Evolutionary conservation across 2,888 invertebrate species (phyloP).

Genomic region (Plemyria rubiginata): DNA sequence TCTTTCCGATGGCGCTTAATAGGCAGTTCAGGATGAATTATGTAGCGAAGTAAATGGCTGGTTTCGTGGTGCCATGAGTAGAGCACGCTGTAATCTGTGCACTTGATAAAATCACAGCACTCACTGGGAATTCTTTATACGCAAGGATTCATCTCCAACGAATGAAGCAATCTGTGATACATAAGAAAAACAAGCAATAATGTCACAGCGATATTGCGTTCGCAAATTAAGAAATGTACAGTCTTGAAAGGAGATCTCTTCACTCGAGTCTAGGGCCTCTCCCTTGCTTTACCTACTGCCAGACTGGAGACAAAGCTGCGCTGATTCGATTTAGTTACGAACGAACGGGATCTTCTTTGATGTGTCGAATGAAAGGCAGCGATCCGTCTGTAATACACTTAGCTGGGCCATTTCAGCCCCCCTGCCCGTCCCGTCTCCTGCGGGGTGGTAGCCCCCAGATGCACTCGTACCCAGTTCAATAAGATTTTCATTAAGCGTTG

Average conservation of each 20-base stretch:
- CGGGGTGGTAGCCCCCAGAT: conserved; percentile 48
- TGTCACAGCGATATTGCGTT: conserved; percentile 28
- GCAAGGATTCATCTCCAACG: not conserved
- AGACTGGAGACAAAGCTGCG: conserved; percentile 76
- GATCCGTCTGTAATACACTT: conserved; percentile 83
- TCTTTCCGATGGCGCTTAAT: conserved; percentile 45
- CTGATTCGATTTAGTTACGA: conserved; percentile 81
- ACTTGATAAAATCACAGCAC: conserved; percentile 10
- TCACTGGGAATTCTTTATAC: not conserved
- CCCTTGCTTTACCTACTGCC: conserved; percentile 61
- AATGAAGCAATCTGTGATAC: conserved; percentile 16
- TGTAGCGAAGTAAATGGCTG: conserved; percentile 24
- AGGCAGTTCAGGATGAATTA: conserved; percentile 42
- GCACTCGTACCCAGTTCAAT: conserved; percentile 75
- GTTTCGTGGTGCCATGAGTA: conserved; percentile 17
- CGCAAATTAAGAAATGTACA: conserved; percentile 31
- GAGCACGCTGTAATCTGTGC: conserved; percentile 10
- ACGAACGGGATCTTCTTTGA: conserved; percentile 81
- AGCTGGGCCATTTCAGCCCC: conserved; percentile 78
- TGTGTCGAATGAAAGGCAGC: conserved; percentile 84
- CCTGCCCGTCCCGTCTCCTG: conserved; percentile 39
- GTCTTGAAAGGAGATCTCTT: conserved; percentile 23
- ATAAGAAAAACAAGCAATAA: conserved; percentile 16
- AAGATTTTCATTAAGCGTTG: conserved; percentile 83
- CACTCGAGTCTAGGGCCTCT: conserved; percentile 46